A percentile compares a stretch with the other conserved stretches of the same genome.
Evolutionary conservation across 2,888 invertebrate species (phyloP).

Genomic region (Thera obeliscata): DNA sequence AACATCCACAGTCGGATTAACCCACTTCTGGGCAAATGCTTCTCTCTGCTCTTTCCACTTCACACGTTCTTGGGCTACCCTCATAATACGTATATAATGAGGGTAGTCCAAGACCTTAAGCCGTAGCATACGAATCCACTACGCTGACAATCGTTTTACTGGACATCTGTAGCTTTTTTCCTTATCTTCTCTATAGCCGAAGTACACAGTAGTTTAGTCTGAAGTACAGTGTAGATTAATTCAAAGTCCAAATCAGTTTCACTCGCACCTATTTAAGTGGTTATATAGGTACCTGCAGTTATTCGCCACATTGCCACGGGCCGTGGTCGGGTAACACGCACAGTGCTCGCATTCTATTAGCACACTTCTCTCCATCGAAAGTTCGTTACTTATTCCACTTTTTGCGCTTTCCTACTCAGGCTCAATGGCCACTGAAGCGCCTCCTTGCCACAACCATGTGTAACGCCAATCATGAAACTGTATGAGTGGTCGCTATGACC

Average conservation of each 20-base stretch:
- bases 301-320: conserved; percentile 55
- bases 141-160: too few species aligned
- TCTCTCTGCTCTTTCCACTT: too few species aligned
- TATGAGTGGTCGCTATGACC: neutral
- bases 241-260: conserved; percentile 59
- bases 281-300: conserved; percentile 59
- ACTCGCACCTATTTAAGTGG: conserved; percentile 58
- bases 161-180: too few species aligned
- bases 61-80: too few species aligned
- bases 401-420: conserved; percentile 64
- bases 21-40: too few species aligned
- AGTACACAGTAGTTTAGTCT: neutral
- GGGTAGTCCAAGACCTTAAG: too few species aligned
- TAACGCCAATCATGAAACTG: neutral
- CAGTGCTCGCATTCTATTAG: conserved; percentile 65
- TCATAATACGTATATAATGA: too few species aligned
- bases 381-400: conserved; percentile 72
- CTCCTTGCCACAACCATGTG: neutral
- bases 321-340: conserved; percentile 55
- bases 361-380: conserved; percentile 76
- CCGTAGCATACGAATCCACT: too few species aligned
- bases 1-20: too few species aligned
- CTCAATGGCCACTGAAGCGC: conserved; percentile 14
- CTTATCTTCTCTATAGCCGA: too few species aligned
- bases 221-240: conserved; percentile 9